Evolutionary conservation across 2,888 invertebrate species (phyloP).

Genomic region (Octonoba sinensis): DNA sequence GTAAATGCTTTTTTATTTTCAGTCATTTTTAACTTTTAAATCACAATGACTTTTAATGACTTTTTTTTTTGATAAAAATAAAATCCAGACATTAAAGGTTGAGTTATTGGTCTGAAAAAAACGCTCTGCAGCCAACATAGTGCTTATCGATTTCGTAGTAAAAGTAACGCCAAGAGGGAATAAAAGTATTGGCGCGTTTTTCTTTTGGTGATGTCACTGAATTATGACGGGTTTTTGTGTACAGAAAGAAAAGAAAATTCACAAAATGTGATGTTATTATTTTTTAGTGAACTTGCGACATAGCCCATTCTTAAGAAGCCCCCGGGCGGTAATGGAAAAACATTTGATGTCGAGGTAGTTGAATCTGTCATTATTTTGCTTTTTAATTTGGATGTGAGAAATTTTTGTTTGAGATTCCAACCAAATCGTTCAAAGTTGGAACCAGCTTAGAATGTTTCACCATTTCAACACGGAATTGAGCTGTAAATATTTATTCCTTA

Average conservation of each 20-base stretch:
- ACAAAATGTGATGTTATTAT: conserved; percentile 52
- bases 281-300: conserved; percentile 36
- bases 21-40: too few species aligned
- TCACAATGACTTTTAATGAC: too few species aligned
- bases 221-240: conserved; percentile 45
- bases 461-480: too few species aligned
- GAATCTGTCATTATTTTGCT: conserved; percentile 41
- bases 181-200: conserved; percentile 23
- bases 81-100: too few species aligned
- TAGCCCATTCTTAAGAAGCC: conserved; percentile 41
- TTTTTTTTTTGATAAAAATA: too few species aligned
- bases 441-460: too few species aligned
- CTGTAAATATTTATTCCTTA: too few species aligned
- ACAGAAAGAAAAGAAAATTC: conserved; percentile 32
- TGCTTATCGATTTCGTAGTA: conserved; percentile 33
- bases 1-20: too few species aligned
- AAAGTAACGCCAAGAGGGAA: conserved; percentile 21
- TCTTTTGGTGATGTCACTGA: conserved; percentile 33
- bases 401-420: too few species aligned
- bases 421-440: too few species aligned
- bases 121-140: conserved; percentile 7
- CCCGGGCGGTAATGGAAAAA: conserved; percentile 49
- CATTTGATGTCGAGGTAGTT: conserved; percentile 46
- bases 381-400: neutral
- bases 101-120: too few species aligned